Base-by-base conservation (phyloP, 1,140 invertebrate genomes). In the Steinernema feltiae region DNA sequence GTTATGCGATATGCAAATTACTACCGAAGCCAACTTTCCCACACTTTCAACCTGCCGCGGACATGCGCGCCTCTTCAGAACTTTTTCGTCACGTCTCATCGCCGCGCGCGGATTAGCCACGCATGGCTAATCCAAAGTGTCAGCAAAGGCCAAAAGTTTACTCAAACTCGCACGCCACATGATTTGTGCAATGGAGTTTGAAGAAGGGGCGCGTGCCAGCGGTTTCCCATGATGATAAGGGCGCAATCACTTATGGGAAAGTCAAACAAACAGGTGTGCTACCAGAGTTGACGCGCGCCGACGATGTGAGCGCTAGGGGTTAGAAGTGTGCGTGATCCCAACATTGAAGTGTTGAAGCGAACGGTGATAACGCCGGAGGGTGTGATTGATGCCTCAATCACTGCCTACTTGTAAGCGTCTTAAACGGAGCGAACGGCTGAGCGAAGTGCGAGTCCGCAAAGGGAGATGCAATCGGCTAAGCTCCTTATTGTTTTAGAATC, bases 221-320 rank as follows among this genome's bases (percentile, higher is more conserved):
- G 53, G 53, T 12, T 63, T 63, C 53, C 53, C 53, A 63, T 63
- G 53, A 7, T 63, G 53, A 63, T 63, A 63, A 63, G 53, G n/a
- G 41, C n/a, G 41, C 53, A 63, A 63, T 63, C 53, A 63, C 53
- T 63, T 63, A 63, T 63, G 53, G 53, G 53, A 63, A 63, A 63
- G 53, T 63, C 53, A 63, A 63, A 63, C 53, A 63, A 63, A 63
- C 53, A 63, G 53, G 53, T 63, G 53, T 63, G 53, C 24, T 46
- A 46, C 41, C 41, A 46, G 41, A 46, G 41, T 46, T 7, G 41
- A 46, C n/a, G 41, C n/a, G 41, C 7, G n/a, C 7, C 41, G n/a
- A 7, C 7, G 41, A n/a, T n/a, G n/a, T n/a, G n/a, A n/a, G n/a
- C n/a, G n/a, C n/a, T n/a, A n/a, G n/a, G n/a, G n/a, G n/a, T n/a